These are phyloP conservation scores for Druon quercuslanigerum DNA, from an alignment of 1,140 invertebrate species.

Conservation along the genomic window DNA sequence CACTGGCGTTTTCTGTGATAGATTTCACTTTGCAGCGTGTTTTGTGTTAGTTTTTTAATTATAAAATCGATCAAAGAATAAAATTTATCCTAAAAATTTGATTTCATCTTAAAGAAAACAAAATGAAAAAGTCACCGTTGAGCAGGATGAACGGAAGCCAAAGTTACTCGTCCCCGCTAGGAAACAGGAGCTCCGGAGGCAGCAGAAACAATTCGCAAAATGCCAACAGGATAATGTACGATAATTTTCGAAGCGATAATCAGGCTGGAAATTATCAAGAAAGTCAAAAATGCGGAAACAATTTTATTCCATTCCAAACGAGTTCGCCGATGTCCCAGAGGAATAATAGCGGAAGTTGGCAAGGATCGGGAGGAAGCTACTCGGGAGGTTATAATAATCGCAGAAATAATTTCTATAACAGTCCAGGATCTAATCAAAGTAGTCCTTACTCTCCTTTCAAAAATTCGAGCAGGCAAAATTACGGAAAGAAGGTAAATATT, in stretches of 20 bases:
- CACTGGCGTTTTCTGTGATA: no score
- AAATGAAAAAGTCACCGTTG: slow-evolving; percentile 63
- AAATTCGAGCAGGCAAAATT: slow-evolving; percentile 34
- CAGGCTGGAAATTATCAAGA: slow-evolving; percentile 38
- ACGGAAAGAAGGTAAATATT: slow-evolving; percentile 47
- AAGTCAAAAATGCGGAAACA: slow-evolving; percentile 30
- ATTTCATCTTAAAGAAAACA: neutral
- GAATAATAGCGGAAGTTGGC: slow-evolving; percentile 42
- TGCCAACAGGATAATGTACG: neutral
- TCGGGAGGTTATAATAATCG: slow-evolving; percentile 44
- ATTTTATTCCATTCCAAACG: slow-evolving; percentile 60
- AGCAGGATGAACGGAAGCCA: slow-evolving; percentile 51
- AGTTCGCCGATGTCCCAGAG: slow-evolving; percentile 45
- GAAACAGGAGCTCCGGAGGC: neutral
- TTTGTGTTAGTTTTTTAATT: no score
- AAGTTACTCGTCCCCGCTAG: slow-evolving; percentile 43
- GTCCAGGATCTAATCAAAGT: slow-evolving; percentile 40
- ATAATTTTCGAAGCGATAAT: neutral
- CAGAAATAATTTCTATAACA: slow-evolving; percentile 40
- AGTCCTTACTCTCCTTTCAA: slow-evolving; percentile 48
- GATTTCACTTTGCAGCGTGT: no score
- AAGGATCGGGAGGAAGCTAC: slow-evolving; percentile 35
- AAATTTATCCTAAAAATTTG: no score
- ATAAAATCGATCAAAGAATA: no score
- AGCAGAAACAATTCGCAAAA: slow-evolving; percentile 37